phyloP scores from a whole-genome alignment of 2,888 invertebrate genomes.

The Vandiemenella viatica region DNA sequence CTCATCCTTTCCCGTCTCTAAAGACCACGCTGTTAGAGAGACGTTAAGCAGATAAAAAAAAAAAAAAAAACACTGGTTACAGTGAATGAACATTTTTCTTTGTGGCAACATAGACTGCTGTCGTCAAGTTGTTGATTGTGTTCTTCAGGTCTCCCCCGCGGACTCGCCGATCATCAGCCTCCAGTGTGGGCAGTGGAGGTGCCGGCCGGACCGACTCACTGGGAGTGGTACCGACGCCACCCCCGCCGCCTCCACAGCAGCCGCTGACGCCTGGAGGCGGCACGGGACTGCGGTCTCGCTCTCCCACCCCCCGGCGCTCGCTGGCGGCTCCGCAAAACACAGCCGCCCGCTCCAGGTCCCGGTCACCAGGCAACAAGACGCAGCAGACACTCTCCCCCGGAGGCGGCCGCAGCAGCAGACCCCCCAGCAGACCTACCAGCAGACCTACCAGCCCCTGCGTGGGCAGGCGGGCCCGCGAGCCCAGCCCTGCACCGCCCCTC shows the following conservation, averaged over 20 bases:
- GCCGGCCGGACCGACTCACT: too few species aligned
- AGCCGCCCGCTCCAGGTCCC: too few species aligned
- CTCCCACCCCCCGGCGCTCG: slow-evolving; percentile 31
- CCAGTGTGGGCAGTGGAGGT: slow-evolving; percentile 31
- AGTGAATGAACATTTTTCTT: too few species aligned
- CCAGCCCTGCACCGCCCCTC: neutral
- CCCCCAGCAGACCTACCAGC: neutral
- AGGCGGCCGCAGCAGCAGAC: too few species aligned
- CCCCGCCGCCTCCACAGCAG: slow-evolving; percentile 26
- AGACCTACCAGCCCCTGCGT: neutral
- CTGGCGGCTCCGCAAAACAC: slow-evolving; percentile 1
- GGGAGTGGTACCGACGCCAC: slow-evolving; percentile 12
- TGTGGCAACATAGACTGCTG: too few species aligned
- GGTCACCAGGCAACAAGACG: too few species aligned
- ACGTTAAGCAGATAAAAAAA: too few species aligned
- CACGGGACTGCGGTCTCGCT: slow-evolving; percentile 35
- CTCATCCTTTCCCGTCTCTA: too few species aligned
- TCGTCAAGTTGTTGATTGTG: too few species aligned
- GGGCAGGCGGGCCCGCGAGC: neutral
- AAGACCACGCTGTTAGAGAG: too few species aligned
- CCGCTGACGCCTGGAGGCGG: slow-evolving; percentile 31
- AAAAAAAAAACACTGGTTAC: too few species aligned
- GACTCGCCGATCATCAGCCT: slow-evolving; percentile 33
- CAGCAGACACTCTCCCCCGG: too few species aligned
- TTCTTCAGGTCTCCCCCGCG: slow-evolving; percentile 33